These are phyloP conservation scores for Miniopterus natalensis DNA, from an alignment of 2,113 vertebrate species.

Conservation along the genomic window DNA sequence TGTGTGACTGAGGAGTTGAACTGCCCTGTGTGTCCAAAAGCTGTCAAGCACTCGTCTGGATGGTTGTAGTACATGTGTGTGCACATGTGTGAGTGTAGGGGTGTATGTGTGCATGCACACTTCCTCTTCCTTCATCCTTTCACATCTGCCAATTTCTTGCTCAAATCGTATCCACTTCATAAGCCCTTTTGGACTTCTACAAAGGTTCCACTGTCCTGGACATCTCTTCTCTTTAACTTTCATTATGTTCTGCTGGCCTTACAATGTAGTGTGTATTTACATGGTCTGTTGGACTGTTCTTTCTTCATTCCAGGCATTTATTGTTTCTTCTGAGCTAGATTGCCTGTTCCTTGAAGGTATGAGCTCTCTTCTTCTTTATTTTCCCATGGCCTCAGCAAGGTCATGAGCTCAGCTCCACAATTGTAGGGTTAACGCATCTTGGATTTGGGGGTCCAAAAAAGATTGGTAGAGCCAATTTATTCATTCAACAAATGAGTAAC, in stretches of 20 bases:
- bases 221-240: background rate
- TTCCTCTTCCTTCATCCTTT: background rate
- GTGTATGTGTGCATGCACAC: too few species aligned
- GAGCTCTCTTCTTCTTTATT: background rate
- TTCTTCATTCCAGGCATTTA: background rate
- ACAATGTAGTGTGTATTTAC: background rate
- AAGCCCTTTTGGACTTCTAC: background rate
- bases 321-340: background rate
- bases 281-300: background rate
- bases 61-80: background rate
- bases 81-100: rapidly evolving
- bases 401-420: background rate
- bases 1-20: background rate
- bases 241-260: background rate
- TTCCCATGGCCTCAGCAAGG: background rate
- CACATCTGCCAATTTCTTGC: background rate
- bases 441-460: background rate
- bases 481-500: slow-evolving; percentile 10
- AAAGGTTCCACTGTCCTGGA: background rate
- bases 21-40: background rate
- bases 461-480: background rate
- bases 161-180: background rate
- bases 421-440: background rate
- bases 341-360: background rate
- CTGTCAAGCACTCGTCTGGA: too few species aligned